These are phyloP conservation scores for Telmatochromis sp. DNA, from an alignment of 2,113 vertebrate genomes.

Conservation along the genomic window DNA sequence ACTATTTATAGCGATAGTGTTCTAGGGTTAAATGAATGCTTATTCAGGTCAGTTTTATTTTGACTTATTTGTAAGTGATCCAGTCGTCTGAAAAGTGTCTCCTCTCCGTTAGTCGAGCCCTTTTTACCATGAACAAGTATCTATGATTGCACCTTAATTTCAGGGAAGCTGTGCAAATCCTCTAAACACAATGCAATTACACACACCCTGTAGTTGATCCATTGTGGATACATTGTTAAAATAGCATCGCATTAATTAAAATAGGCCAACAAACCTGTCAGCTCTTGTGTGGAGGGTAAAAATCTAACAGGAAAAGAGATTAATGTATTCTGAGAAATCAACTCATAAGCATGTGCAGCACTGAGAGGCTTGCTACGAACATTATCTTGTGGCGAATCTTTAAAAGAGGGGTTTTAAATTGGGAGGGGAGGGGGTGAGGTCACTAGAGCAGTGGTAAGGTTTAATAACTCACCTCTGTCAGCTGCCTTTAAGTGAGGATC, in stretches of 20 bases:
- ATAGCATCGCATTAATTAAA: background rate
- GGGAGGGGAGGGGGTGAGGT: background rate
- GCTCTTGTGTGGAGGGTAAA: background rate
- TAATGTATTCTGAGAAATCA: background rate
- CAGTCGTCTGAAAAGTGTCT: background rate
- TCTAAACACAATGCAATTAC: background rate
- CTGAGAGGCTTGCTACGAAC: background rate
- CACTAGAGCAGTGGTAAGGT: background rate
- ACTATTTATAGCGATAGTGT: background rate
- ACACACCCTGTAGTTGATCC: background rate
- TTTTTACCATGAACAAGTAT: background rate
- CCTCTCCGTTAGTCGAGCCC: background rate
- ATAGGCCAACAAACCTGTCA: background rate
- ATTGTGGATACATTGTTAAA: background rate
- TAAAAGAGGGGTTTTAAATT: background rate
- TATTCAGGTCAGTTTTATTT: background rate
- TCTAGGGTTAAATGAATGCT: background rate
- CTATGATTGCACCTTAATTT: background rate
- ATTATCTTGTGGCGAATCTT: background rate
- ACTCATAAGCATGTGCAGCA: background rate
- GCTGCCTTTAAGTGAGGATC: conserved; percentile 50
- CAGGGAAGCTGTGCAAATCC: background rate
- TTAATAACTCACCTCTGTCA: conserved; percentile 55
- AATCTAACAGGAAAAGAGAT: background rate
- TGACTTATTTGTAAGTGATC: background rate